phyloP scores from a whole-genome alignment of 2,888 invertebrate genomes.

The Dugesia japonica region DNA sequence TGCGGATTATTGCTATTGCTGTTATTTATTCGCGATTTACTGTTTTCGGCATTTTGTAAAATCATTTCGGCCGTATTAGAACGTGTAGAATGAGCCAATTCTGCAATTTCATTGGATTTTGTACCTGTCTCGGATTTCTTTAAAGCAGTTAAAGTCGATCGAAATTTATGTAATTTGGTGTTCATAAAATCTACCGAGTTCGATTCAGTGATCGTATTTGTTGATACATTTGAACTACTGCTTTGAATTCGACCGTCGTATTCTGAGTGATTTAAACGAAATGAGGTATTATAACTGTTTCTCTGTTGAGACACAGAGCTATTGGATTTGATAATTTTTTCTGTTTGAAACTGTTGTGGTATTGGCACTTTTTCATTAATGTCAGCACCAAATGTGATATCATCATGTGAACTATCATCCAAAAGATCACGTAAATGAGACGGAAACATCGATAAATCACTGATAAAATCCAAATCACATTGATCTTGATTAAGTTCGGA shows the following conservation, averaged over 20 bases:
- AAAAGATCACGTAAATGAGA: conserved; percentile 6
- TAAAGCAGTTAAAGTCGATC: not conserved
- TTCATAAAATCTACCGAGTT: not conserved
- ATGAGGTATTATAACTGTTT: not conserved
- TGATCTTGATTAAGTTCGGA: not conserved
- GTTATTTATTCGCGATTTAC: not conserved
- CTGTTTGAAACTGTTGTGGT: conserved; percentile 8
- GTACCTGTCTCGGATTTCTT: not conserved
- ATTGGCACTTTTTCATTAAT: conserved; percentile 20
- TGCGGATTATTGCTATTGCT: not conserved
- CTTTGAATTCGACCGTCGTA: not conserved
- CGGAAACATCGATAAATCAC: not conserved
- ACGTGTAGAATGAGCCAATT: not conserved
- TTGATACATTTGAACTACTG: not conserved
- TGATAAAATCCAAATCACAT: not conserved
- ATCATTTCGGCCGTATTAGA: not conserved
- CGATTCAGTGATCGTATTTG: not conserved
- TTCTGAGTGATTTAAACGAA: not conserved
- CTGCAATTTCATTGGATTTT: not conserved
- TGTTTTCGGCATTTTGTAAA: not conserved
- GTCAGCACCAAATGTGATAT: conserved; percentile 15
- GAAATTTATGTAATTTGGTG: not conserved
- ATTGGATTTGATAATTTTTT: not conserved
- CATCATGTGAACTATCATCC: not conserved
- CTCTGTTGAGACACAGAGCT: not conserved